Evolutionary conservation across 2,113 vertebrate species (phyloP).

Genomic region (Corythoichthys haematopterus): DNA sequence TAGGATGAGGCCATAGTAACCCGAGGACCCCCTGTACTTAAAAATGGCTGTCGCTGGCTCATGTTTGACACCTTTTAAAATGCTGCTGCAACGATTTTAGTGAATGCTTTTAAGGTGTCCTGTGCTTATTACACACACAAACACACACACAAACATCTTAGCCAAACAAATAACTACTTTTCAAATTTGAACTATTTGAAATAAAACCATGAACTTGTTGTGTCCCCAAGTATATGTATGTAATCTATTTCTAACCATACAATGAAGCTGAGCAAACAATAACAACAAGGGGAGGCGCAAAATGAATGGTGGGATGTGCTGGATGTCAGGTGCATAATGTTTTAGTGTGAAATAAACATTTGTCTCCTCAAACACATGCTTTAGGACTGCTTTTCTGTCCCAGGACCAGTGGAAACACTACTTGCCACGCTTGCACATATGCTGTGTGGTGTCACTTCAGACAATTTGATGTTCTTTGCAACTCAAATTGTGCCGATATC

Average conservation of each 20-base stretch:
- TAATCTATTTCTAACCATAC: constrained; percentile 88
- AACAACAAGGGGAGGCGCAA: constrained; percentile 53
- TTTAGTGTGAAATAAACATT: constrained; percentile 99
- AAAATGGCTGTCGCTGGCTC: constrained; percentile 76
- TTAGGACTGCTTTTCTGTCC: constrained; percentile 93
- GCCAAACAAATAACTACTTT: constrained; percentile 69
- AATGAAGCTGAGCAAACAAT: constrained; percentile 78
- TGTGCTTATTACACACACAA: constrained; percentile 62
- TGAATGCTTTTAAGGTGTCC: constrained; percentile 74
- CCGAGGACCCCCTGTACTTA: constrained; percentile 56
- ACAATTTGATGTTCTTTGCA: constrained; percentile 48
- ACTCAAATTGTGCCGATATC: constrained; percentile 57
- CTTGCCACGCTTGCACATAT: constrained; percentile 32
- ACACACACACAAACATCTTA: constrained; percentile 11
- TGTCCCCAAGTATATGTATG: constrained; percentile 93
- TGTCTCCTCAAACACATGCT: constrained; percentile 92
- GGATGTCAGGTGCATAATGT: constrained; percentile 91
- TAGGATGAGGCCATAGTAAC: too few species aligned
- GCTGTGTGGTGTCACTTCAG: constrained; percentile 42
- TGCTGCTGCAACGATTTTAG: constrained; percentile 88
- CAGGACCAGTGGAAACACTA: constrained; percentile 55
- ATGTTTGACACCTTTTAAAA: constrained; percentile 79
- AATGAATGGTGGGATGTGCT: constrained; percentile 76
- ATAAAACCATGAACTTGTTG: constrained; percentile 83
- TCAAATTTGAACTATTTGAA: constrained; percentile 68